Evolutionary conservation across 2,888 invertebrate genomes (phyloP).

Genomic region (Heteropelma amictum): DNA sequence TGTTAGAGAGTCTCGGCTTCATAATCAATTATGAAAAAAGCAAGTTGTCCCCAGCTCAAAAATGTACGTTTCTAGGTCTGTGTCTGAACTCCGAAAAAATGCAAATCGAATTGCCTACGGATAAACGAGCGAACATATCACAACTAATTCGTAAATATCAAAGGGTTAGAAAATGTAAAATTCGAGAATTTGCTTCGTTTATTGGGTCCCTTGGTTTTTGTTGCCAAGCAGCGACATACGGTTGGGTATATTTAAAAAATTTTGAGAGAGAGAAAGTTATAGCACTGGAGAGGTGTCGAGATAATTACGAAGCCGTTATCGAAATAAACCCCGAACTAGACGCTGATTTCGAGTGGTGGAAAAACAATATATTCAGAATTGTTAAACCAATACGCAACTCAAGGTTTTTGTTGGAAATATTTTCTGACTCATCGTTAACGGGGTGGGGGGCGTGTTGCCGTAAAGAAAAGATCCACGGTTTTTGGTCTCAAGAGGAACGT

Average conservation of each 20-base stretch:
- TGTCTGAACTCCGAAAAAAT: slow-evolving; percentile 20
- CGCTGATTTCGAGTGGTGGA: slow-evolving; percentile 38
- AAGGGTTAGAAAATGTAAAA: neutral
- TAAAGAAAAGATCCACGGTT: neutral
- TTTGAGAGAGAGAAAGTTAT: slow-evolving; percentile 9
- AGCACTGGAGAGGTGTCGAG: neutral
- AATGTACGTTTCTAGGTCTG: slow-evolving; percentile 11
- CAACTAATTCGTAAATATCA: neutral
- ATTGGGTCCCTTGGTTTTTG: neutral
- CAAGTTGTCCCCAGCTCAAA: neutral
- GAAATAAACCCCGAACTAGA: neutral
- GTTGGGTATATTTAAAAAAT: slow-evolving; percentile 12
- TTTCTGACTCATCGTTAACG: too few species aligned
- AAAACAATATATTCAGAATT: neutral
- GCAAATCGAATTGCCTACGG: slow-evolving; percentile 19
- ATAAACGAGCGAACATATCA: neutral
- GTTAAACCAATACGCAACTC: slow-evolving; percentile 17
- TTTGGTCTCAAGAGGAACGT: slow-evolving; percentile 2
- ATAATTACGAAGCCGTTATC: slow-evolving; percentile 11
- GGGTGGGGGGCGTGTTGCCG: slow-evolving; percentile 8
- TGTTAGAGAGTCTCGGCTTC: slow-evolving; percentile 31
- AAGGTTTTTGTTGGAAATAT: slow-evolving; percentile 20
- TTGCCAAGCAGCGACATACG: slow-evolving; percentile 33
- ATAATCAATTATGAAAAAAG: slow-evolving; percentile 25
- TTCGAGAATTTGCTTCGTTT: slow-evolving; percentile 19